Conservation (phyloP, 2,113 vertebrate genomes). For the Panurus biarmicus region DNA sequence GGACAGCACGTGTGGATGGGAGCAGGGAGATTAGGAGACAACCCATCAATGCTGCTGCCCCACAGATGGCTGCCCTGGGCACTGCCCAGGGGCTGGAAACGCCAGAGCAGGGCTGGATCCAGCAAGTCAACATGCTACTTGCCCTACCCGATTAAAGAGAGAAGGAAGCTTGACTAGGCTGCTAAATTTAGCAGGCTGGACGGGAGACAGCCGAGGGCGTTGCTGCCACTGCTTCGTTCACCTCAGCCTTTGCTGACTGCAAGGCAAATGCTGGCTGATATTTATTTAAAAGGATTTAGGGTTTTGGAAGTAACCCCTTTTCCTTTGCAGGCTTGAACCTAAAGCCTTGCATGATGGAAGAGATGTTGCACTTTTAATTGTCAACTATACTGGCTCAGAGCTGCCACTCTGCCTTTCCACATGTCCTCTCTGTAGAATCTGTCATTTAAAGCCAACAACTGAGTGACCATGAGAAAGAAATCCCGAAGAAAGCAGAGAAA, state of each 20-base stretch:
- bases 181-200: background rate
- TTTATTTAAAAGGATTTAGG: constrained; percentile 20
- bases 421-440: fast-evolving
- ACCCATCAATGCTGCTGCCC: background rate
- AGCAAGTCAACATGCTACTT: background rate
- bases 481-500: background rate
- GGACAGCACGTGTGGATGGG: constrained; percentile 48
- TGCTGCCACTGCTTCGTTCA: background rate
- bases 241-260: background rate
- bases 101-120: background rate
- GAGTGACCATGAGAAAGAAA: background rate
- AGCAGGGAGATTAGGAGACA: constrained; percentile 42
- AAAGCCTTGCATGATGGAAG: background rate
- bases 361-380: background rate
- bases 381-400: background rate
- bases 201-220: background rate
- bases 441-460: background rate
- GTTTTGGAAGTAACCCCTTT: background rate
- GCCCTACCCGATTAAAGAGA: background rate
- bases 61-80: background rate
- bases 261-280: constrained; percentile 36
- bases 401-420: background rate
- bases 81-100: background rate
- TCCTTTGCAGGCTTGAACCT: background rate
- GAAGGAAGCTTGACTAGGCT: background rate